These are phyloP conservation scores for Penaeus monodon DNA, from an alignment of 2,888 invertebrate species.

Conservation along the genomic window DNA sequence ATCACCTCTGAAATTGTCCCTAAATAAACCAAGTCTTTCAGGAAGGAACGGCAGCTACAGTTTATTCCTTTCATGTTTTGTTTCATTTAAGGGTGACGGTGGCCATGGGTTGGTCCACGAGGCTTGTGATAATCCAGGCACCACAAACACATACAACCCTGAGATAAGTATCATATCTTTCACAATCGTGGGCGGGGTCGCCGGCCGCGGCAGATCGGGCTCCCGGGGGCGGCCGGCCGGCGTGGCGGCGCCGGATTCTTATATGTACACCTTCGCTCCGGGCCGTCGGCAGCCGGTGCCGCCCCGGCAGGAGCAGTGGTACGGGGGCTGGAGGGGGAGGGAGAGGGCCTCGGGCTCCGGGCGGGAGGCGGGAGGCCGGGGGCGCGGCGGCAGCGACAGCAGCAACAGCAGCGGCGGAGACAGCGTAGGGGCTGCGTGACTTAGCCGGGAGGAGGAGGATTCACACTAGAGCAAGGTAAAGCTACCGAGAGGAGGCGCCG, in stretches of 20 bases:
- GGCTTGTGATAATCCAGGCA: constrained; percentile 41
- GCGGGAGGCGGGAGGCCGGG: background rate
- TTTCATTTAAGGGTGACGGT: background rate
- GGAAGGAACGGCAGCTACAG: background rate
- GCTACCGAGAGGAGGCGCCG: constrained; percentile 29
- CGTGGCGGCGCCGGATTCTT: background rate
- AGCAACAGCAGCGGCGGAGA: constrained; percentile 25
- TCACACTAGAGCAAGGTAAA: constrained; percentile 34
- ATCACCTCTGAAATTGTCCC: constrained; percentile 22
- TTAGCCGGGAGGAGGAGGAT: constrained; percentile 1
- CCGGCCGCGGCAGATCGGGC: background rate
- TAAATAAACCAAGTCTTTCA: background rate
- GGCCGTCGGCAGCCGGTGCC: constrained; percentile 9
- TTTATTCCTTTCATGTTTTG: background rate
- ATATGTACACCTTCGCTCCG: constrained; percentile 27
- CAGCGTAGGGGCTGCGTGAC: background rate
- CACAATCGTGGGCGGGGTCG: constrained; percentile 30
- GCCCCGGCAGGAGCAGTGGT: background rate
- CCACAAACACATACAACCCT: constrained; percentile 62
- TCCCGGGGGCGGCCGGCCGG: background rate
- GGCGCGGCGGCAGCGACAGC: constrained; percentile 20
- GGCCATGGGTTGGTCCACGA: constrained; percentile 14
- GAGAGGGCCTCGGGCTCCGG: constrained; percentile 8
- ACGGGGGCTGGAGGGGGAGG: background rate
- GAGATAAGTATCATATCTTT: constrained; percentile 56